Conservation (phyloP, 1,140 invertebrate species). For the Aleiodes sp. region DNA sequence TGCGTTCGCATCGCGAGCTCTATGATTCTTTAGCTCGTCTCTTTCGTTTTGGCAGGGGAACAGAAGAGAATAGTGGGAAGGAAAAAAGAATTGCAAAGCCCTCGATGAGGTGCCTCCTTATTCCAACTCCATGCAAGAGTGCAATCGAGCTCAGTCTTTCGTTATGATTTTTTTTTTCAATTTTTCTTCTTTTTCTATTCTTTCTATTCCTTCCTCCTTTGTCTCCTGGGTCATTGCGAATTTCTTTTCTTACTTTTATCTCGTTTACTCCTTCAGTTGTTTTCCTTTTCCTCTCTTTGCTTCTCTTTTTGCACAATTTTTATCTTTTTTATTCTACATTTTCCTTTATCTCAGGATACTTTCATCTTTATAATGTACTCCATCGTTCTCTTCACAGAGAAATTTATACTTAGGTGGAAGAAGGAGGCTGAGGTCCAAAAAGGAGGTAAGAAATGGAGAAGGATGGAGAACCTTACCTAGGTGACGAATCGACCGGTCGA, state of each 20-base stretch:
- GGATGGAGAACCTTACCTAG: too few relatives aligned
- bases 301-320: background rate
- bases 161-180: background rate
- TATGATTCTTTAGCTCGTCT: constrained; percentile 30
- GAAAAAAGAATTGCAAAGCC: background rate
- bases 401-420: background rate
- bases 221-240: constrained; percentile 18
- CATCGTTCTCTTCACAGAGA: background rate
- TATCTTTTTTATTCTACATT: constrained; percentile 1
- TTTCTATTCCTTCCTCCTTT: background rate
- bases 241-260: constrained; percentile 15
- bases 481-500: background rate
- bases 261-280: background rate
- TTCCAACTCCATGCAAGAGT: constrained; percentile 18
- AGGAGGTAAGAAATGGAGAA: background rate
- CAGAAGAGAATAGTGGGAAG: background rate
- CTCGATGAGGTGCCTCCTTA: background rate
- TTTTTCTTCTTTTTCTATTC: background rate
- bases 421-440: background rate
- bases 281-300: background rate
- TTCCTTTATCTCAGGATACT: constrained; percentile 16
- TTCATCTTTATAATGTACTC: constrained; percentile 29
- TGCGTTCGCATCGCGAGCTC: constrained; percentile 28
- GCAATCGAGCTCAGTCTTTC: constrained; percentile 26
- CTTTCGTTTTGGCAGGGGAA: background rate